Evolutionary conservation across 2,888 invertebrate genomes (phyloP), one percentile per base, ranked within the genome.

Genomic region (Chloroclystis v-ata): DNA sequence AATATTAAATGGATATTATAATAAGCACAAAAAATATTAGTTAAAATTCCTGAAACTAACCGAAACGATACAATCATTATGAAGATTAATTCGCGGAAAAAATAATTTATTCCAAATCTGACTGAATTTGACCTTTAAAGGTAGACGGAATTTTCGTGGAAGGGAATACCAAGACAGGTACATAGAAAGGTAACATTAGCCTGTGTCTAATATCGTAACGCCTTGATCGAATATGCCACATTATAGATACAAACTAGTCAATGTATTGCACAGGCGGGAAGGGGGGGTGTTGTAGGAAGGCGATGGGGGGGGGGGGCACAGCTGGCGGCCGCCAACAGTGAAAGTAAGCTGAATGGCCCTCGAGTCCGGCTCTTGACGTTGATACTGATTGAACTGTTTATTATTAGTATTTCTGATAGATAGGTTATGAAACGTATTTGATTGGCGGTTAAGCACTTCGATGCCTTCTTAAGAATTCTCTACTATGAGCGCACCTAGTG

Each of bases 321-420:
- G 85, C 85, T 82, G 85, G 65, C 77, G 85, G 83, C 85, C 87
- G 78, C 72, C 78, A 84, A 68, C 63, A 87, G 87, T 86, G 87
- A 87, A 87, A 87, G 87, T 87, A 75, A 77, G 66, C 69, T 70
- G 70, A 67, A 66, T 63, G 69, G 69, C 73, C 73, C 74, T 73
- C 72, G 56, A 62, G 60, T 58, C 56, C 62, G 54, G 60, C 61
- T 59, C 61, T 62, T 54, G 55, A 60, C 57, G 60, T 66, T 63
- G 63, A 67, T 63, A 64, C 62, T 63, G 60, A 69, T 65, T 63
- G 60, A 61, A 50, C 50, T 46, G 46, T 59, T 58, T 46, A 43
- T 59, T 58, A 66, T 54, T 59, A 59, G 54, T 62, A 60, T 49
- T 52, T 54, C 14, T 14, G 16, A 35, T 35, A 35, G 11, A 11